phyloP scores from a whole-genome alignment of 2,797 vertebrate species.

The Scleropages formosus region DNA sequence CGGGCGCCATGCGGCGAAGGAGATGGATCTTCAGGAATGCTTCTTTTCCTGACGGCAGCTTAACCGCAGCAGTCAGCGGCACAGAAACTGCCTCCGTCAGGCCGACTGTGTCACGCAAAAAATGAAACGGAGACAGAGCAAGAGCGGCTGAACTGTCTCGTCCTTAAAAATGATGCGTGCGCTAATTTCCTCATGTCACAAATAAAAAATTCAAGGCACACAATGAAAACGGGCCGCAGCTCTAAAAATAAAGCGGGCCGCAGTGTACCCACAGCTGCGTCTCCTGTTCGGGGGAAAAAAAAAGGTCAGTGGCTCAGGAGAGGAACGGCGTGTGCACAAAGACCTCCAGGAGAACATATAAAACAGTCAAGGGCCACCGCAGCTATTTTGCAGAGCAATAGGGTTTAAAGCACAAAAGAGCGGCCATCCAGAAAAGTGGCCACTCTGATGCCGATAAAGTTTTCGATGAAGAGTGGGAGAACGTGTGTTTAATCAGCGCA shows the following conservation, averaged over 20 bases:
- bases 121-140: neutral
- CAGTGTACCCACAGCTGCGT: neutral
- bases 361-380: no score
- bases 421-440: neutral
- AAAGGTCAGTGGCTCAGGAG: neutral
- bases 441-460: neutral
- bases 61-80: slow-evolving; percentile 68
- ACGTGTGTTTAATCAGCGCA: slow-evolving; percentile 60
- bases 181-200: neutral
- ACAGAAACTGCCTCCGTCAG: slow-evolving; percentile 8
- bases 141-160: neutral
- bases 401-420: no score
- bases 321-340: neutral
- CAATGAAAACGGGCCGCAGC: neutral
- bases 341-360: neutral
- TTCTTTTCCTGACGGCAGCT: slow-evolving; percentile 68
- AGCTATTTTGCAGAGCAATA: no score
- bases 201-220: neutral
- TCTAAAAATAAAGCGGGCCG: neutral
- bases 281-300: no score
- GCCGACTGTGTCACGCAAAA: neutral
- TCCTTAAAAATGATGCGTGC: neutral
- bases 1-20: slow-evolving; percentile 68
- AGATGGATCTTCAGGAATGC: slow-evolving; percentile 68
- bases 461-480: neutral